Conservation (phyloP, 2,888 invertebrate genomes). For the Sericinus montela region DNA sequence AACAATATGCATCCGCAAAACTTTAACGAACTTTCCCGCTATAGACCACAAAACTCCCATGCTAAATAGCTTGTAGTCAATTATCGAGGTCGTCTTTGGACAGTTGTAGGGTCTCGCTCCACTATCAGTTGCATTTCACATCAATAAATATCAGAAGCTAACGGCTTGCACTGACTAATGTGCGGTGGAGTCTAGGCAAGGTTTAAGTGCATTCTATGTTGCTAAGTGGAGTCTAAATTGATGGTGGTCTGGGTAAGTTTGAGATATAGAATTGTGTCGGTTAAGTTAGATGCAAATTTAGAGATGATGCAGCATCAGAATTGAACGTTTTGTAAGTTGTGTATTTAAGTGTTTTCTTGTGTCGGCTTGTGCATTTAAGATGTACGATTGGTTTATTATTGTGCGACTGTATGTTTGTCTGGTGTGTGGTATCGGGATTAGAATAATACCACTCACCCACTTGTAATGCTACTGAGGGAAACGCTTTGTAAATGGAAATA, state of each 20-base stretch:
- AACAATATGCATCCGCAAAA: too few relatives aligned
- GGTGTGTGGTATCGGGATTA: not conserved
- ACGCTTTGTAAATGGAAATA: too few relatives aligned
- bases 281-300: slow-evolving; percentile 17
- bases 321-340: slow-evolving; percentile 14
- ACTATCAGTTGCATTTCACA: slow-evolving; percentile 19
- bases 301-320: slow-evolving; percentile 13
- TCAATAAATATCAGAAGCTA: slow-evolving; percentile 21
- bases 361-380: slow-evolving; percentile 12
- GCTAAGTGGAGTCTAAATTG: slow-evolving; percentile 31
- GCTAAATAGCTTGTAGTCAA: slow-evolving; percentile 6
- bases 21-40: too few relatives aligned
- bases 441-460: too few relatives aligned
- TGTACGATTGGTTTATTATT: slow-evolving; percentile 16
- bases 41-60: too few relatives aligned
- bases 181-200: slow-evolving; percentile 9
- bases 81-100: slow-evolving; percentile 12
- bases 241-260: slow-evolving; percentile 25
- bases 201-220: slow-evolving; percentile 22
- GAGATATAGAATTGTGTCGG: slow-evolving; percentile 20
- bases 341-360: slow-evolving; percentile 16
- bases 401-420: slow-evolving; percentile 14
- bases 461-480: too few relatives aligned
- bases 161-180: slow-evolving; percentile 21
- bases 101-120: slow-evolving; percentile 15